Evolutionary conservation across 2,888 invertebrate genomes (phyloP).

Genomic region (Pollenia griseotomentosa): DNA sequence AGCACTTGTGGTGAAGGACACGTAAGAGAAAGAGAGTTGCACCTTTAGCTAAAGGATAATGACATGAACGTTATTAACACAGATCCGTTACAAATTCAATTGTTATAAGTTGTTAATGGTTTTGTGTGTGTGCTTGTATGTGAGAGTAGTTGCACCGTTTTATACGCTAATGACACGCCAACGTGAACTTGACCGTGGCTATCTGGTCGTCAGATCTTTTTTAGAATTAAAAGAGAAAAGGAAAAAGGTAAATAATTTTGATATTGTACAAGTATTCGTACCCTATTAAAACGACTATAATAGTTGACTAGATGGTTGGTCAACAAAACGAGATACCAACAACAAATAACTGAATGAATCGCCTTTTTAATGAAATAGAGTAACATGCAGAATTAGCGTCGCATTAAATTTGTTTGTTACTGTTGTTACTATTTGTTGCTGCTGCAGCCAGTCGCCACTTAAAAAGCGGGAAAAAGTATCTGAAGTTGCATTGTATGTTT

Average conservation of each 20-base stretch:
- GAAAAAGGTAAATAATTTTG: constrained; percentile 45
- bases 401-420: constrained; percentile 47
- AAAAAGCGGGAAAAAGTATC: constrained; percentile 47
- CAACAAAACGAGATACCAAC: constrained; percentile 15
- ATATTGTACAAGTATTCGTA: constrained; percentile 47
- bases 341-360: constrained; percentile 57
- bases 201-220: constrained; percentile 77
- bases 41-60: constrained; percentile 71
- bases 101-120: constrained; percentile 73
- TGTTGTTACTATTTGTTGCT: constrained; percentile 36
- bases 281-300: background rate
- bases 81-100: constrained; percentile 82
- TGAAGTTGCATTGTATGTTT: constrained; percentile 21
- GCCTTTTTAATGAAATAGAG: constrained; percentile 54
- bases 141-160: constrained; percentile 69
- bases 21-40: constrained; percentile 66
- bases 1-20: constrained; percentile 57
- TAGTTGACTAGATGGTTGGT: constrained; percentile 26
- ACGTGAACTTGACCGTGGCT: constrained; percentile 84
- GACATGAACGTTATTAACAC: constrained; percentile 37
- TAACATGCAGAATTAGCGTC: constrained; percentile 64
- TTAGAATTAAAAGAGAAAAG: constrained; percentile 34
- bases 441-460: constrained; percentile 10
- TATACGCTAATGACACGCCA: constrained; percentile 80
- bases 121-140: background rate